These are phyloP conservation scores for Caenorhabditis uteleia DNA, from an alignment of 2,888 invertebrate species.

Conservation along the genomic window DNA sequence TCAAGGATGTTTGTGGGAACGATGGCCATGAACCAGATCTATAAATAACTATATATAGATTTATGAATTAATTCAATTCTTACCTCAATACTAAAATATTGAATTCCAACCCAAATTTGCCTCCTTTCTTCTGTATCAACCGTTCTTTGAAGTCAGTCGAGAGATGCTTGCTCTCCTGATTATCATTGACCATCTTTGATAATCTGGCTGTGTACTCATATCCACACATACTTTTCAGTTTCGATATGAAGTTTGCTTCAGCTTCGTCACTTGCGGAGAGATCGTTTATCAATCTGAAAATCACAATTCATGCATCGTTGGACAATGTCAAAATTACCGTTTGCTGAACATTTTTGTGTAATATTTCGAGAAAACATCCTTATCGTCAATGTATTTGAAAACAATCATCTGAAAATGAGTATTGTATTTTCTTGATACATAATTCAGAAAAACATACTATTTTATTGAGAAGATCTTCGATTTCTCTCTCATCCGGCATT, in stretches of 20 bases:
- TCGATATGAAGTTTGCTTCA: constrained; percentile 99
- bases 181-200: constrained; percentile 98
- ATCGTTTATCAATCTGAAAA: constrained; percentile 82
- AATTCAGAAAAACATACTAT: constrained; percentile 82
- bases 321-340: constrained; percentile 72
- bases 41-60: constrained; percentile 2
- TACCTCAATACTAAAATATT: constrained; percentile 89
- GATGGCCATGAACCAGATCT: constrained; percentile 51
- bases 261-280: constrained; percentile 99
- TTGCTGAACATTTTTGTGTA: constrained; percentile 99
- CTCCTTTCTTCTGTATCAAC: constrained; percentile 10
- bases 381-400: constrained; percentile 99
- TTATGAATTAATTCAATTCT: constrained; percentile 75
- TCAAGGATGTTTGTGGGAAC: constrained; percentile 24
- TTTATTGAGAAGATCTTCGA: constrained; percentile 97
- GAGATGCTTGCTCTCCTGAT: constrained; percentile 83
- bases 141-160: constrained; percentile 34
- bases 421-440: too few species aligned
- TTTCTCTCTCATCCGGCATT: constrained; percentile 96
- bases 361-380: constrained; percentile 99
- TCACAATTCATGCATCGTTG: not conserved
- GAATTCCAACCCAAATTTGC: constrained; percentile 79
- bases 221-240: constrained; percentile 96
- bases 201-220: constrained; percentile 99
- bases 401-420: constrained; percentile 95